Percentiles rank a stretch among this genome's conserved stretches.
Conservation (phyloP, 2,113 vertebrate species). For the Xenopus borealis region DNA sequence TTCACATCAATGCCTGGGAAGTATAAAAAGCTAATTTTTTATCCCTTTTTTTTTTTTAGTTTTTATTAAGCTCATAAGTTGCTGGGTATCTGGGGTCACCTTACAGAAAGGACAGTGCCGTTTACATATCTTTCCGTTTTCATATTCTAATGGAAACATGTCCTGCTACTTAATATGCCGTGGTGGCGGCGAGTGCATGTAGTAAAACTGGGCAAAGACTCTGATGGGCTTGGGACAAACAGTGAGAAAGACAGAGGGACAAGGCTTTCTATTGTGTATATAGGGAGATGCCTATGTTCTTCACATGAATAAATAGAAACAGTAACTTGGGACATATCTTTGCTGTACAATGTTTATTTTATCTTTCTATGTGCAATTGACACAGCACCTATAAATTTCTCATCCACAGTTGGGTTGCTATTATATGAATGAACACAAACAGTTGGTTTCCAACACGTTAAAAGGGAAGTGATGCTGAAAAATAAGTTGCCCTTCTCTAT, state of each 20-base stretch:
- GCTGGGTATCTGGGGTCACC: slow-evolving; percentile 81
- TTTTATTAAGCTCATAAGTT: slow-evolving; percentile 85
- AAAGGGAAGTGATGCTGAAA: not conserved
- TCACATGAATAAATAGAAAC: slow-evolving; percentile 5
- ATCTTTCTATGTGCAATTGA: not conserved
- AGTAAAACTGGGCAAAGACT: slow-evolving; percentile 51
- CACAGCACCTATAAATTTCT: not conserved
- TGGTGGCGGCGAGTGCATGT: slow-evolving; percentile 54
- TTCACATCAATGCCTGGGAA: slow-evolving; percentile 82
- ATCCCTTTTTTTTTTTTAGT: slow-evolving; percentile 56
- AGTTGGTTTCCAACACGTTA: not conserved
- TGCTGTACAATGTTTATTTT: not conserved
- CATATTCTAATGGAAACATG: slow-evolving; percentile 77
- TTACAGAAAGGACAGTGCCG: slow-evolving; percentile 75
- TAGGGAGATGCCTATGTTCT: not conserved
- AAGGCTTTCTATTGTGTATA: not conserved
- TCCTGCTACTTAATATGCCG: slow-evolving; percentile 53
- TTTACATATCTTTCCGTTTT: slow-evolving; percentile 78
- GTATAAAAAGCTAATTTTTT: slow-evolving; percentile 82
- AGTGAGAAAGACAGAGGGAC: not conserved
- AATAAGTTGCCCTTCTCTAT: not conserved
- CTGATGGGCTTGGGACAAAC: not conserved
- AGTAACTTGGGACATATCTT: not conserved
- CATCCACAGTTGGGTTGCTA: not conserved
- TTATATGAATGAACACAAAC: not conserved